Conservation (phyloP, 2,113 vertebrate genomes). For the Indicator maculatus region DNA sequence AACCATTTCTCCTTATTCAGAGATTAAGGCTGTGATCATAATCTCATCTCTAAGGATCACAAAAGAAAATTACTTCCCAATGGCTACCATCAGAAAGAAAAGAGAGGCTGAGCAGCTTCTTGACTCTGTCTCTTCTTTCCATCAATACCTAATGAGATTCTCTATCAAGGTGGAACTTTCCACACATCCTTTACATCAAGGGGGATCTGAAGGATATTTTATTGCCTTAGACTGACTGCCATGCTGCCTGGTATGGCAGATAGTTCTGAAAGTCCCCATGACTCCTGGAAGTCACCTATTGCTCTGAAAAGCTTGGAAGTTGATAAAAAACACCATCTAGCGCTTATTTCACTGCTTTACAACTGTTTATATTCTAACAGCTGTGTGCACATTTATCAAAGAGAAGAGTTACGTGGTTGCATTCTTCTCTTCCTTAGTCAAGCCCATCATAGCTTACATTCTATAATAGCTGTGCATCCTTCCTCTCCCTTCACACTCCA, state of each 20-base stretch:
- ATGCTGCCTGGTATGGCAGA: neutral
- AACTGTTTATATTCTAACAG: neutral
- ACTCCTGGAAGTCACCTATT: neutral
- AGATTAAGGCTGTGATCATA: neutral
- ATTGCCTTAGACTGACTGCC: neutral
- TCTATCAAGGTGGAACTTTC: neutral
- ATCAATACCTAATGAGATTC: neutral
- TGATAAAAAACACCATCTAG: neutral
- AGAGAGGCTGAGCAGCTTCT: neutral
- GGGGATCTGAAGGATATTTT: neutral
- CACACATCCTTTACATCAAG: neutral
- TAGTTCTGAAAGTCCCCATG: neutral
- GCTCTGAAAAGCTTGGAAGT: neutral
- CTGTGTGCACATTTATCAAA: neutral
- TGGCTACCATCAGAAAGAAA: neutral
- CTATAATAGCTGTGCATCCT: neutral
- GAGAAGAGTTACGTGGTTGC: neutral
- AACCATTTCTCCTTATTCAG: neutral
- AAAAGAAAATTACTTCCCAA: slow-evolving; percentile 5
- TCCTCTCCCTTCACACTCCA: neutral
- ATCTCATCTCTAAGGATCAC: neutral
- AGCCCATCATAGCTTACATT: neutral
- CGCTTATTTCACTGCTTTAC: neutral
- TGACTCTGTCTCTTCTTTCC: neutral
- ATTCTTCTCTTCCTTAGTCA: neutral